phyloP scores from a whole-genome alignment of 2,797 vertebrate species.

The Emydoidea blandingii region DNA sequence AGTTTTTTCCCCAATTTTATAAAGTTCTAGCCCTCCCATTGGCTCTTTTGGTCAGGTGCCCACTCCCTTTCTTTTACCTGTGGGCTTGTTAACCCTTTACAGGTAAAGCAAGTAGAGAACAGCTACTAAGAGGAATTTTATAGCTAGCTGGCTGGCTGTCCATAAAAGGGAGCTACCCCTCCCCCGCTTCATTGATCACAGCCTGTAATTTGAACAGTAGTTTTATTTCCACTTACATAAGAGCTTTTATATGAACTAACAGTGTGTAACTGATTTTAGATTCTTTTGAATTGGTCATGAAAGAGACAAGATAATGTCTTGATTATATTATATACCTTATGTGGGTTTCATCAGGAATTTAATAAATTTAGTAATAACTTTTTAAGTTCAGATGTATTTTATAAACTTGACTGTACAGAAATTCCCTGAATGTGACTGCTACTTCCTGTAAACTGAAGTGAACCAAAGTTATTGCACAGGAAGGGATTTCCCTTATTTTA shows the following conservation, averaged over 20 bases:
- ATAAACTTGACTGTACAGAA: slow-evolving; percentile 12
- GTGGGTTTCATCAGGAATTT: background rate
- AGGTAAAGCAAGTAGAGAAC: no score
- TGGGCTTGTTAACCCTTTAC: no score
- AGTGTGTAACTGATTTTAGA: background rate
- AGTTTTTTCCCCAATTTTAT: no score
- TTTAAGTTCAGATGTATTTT: background rate
- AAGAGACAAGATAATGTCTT: background rate
- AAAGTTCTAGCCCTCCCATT: no score
- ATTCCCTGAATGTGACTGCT: slow-evolving; percentile 39
- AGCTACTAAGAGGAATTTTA: no score
- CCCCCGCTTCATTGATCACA: no score
- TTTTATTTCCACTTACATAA: background rate
- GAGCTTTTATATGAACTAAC: background rate
- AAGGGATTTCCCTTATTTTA: background rate
- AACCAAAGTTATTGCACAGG: background rate
- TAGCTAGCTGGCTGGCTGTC: no score
- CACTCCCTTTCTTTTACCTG: no score
- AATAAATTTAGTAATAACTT: background rate
- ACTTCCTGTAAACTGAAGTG: slow-evolving; percentile 69
- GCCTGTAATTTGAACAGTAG: background rate
- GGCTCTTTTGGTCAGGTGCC: no score
- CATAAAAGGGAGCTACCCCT: no score
- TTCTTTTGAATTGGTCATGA: background rate
- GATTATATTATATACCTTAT: background rate